Conservation (phyloP, 92 coral and sea anemone species). For the Bergia puertoricense region DNA sequence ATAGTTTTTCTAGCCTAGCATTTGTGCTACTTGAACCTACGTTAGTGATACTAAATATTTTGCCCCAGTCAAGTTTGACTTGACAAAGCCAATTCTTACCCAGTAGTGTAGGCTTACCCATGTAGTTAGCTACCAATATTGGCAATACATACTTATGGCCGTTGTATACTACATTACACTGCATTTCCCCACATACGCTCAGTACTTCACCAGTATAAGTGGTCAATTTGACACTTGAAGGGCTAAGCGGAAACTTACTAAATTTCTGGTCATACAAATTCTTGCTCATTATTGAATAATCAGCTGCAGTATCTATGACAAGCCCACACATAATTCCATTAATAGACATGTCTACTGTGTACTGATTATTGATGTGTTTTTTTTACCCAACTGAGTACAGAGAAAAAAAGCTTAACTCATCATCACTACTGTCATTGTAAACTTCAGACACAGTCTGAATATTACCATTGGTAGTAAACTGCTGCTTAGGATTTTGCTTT, state of each 20-base stretch:
- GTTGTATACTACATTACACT: conserved; percentile 36
- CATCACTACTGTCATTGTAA: too few relatives aligned
- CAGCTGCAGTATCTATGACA: conserved; percentile 2
- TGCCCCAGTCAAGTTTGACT: conserved; percentile 24
- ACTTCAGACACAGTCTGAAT: background rate
- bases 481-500: background rate
- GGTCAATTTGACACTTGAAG: conserved; percentile 9
- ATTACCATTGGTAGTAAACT: background rate
- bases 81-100: conserved; percentile 45
- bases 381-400: too few relatives aligned
- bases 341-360: conserved; percentile 17
- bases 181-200: background rate
- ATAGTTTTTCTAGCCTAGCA: conserved; percentile 17
- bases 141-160: conserved; percentile 44
- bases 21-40: background rate
- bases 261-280: conserved; percentile 5
- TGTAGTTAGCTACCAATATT: conserved; percentile 48
- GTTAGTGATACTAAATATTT: conserved; percentile 34
- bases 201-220: conserved; percentile 9
- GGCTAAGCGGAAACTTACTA: conserved; percentile 10
- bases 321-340: background rate
- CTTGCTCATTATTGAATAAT: conserved; percentile 6
- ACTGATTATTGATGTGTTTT: background rate
- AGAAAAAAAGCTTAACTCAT: too few relatives aligned
- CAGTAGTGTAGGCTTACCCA: conserved; percentile 49